A percentile compares a stretch with the other conserved stretches of the same genome.
Evolutionary conservation across 2,113 vertebrate species (phyloP).

Genomic region (Alexandromys fortis): DNA sequence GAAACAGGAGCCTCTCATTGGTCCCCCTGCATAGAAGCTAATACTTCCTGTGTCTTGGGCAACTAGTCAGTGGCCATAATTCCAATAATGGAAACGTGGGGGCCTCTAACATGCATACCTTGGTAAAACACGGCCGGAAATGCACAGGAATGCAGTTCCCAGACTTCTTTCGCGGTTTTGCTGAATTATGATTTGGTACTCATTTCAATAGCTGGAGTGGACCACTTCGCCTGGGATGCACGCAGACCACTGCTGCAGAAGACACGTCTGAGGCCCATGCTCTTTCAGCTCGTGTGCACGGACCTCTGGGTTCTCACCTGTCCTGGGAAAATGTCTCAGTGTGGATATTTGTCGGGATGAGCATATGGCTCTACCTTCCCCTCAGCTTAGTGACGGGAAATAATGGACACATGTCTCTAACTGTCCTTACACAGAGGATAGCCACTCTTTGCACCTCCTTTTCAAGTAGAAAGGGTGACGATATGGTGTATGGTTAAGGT

Average conservation of each 20-base stretch:
- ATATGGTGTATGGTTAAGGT: neutral
- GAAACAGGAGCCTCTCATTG: neutral
- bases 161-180: slow-evolving; percentile 20
- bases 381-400: slow-evolving; percentile 7
- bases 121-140: neutral
- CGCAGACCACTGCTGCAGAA: neutral
- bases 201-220: neutral
- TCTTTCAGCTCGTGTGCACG: slow-evolving; percentile 6
- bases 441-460: neutral
- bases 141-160: neutral
- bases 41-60: slow-evolving; percentile 36
- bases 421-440: slow-evolving; percentile 21
- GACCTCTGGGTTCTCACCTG: neutral
- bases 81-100: neutral
- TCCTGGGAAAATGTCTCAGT: slow-evolving; percentile 46
- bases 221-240: neutral
- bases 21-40: slow-evolving; percentile 41
- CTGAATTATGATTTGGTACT: neutral
- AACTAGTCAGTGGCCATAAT: slow-evolving; percentile 60
- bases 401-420: neutral
- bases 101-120: neutral
- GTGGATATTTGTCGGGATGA: slow-evolving; percentile 27
- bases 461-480: slow-evolving; percentile 38
- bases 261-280: neutral
- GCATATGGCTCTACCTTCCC: neutral